These are phyloP conservation scores for Synchiropus splendidus DNA, from an alignment of 2,113 vertebrate species.

Conservation along the genomic window DNA sequence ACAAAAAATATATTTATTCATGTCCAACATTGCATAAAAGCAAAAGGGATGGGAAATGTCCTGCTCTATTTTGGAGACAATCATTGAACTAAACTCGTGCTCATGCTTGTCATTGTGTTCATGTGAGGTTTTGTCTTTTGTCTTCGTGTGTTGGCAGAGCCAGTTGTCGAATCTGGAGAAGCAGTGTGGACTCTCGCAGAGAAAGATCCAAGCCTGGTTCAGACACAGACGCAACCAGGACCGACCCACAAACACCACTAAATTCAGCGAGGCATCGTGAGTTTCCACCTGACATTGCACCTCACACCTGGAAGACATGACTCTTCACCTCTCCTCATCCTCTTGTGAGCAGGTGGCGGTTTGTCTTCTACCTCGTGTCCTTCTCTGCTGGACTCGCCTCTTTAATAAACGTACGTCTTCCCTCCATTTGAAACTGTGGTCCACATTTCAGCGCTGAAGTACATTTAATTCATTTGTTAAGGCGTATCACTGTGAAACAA, in stretches of 20 bases:
- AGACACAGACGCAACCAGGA: constrained; percentile 72
- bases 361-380: constrained; percentile 72
- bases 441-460: too few species aligned
- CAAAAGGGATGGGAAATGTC: too few species aligned
- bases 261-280: constrained; percentile 89
- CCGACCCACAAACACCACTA: constrained; percentile 74
- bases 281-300: constrained; percentile 10
- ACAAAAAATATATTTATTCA: too few species aligned
- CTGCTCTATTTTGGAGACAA: too few species aligned
- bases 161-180: constrained; percentile 63
- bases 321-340: too few species aligned
- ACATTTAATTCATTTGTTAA: too few species aligned
- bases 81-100: too few species aligned
- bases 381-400: constrained; percentile 68
- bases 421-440: too few species aligned
- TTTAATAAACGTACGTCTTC: constrained; percentile 78
- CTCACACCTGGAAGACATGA: background rate
- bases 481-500: too few species aligned
- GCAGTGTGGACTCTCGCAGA: constrained; percentile 68
- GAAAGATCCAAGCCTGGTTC: constrained; percentile 81
- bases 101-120: background rate
- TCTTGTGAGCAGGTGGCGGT: constrained; percentile 76
- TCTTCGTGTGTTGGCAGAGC: constrained; percentile 36
- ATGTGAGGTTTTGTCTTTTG: background rate
- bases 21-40: too few species aligned